Base-by-base conservation (phyloP, 2,113 vertebrate species). In the Collichthys lucidus region DNA sequence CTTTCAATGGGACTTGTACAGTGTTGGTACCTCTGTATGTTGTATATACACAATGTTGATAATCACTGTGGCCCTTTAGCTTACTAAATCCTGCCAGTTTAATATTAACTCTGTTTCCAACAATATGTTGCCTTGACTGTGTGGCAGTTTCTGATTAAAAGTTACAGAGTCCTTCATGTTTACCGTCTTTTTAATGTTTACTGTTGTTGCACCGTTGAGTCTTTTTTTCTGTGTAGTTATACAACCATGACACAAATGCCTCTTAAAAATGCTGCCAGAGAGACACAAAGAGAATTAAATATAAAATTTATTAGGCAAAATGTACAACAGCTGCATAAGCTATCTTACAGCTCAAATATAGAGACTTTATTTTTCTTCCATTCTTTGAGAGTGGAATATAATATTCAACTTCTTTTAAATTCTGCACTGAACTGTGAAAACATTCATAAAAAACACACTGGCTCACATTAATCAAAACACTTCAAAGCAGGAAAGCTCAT, bases 241-340 rank as follows among this genome's bases (percentile, higher is more conserved):
- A 5, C 35, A 67, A 24, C 5, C 8, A 19, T 19, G 1, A 65
- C 4, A 47, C 10, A 31, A n/a, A 56, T 17, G 61, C 11, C 3
- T 62, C 35, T 31, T 75, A 40, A 47, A 67, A 19, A 47, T 59
- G 14, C 76, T 22, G 11, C 44, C 24, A 56, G 22, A 40, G 53
- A 91, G 49, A 73, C 73, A 57, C n/a, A 74, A 35, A 46, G 70
- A 86, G 66, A 91, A 92, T 94, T 92, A 89, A 90, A 94, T 96
- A 95, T 91, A 94, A 95, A 95, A 94, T 93, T 88, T 94, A 93
- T 92, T 94, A 90, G 79, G 92, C 91, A 95, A 95, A 95, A 95
- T 95, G 90, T 95, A 95, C 94, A 96, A 94, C 93, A 94, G 94
- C 91, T 89, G 92, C 80, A 91, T 90, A 88, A 78, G 53, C 90